These are phyloP conservation scores for Zeugodacus cucurbitae DNA, from an alignment of 1,140 invertebrate genomes.

Conservation along the genomic window DNA sequence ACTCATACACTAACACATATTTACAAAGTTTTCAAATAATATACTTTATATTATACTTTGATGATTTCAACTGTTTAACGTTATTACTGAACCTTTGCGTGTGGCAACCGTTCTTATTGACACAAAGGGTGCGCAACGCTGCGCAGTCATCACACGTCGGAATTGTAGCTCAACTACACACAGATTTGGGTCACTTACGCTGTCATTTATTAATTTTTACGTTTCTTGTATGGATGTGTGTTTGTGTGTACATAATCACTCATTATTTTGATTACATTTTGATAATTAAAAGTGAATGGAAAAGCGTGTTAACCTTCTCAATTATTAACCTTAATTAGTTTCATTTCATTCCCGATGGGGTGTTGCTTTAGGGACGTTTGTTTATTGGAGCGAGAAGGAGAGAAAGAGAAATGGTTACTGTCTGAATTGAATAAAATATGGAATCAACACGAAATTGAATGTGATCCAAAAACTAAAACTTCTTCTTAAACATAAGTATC, in stretches of 20 bases:
- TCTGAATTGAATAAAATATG: too few species aligned
- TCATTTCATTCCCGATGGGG: background rate
- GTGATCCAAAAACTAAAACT: too few species aligned
- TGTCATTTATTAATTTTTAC: background rate
- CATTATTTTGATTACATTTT: background rate
- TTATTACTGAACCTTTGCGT: background rate
- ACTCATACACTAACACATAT: too few species aligned
- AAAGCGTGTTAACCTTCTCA: background rate
- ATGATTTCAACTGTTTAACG: background rate
- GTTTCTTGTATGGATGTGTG: background rate
- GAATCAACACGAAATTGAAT: too few species aligned
- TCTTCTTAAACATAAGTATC: too few species aligned
- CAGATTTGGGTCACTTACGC: background rate
- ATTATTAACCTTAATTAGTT: background rate
- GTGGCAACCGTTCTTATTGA: background rate
- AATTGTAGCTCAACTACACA: background rate
- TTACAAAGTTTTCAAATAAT: background rate
- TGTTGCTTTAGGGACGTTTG: background rate
- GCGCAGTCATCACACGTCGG: background rate
- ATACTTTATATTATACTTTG: background rate
- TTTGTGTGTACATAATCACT: background rate
- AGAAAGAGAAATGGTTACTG: too few species aligned
- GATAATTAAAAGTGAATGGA: background rate
- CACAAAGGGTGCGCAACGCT: background rate
- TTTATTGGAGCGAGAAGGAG: too few species aligned